Base-by-base conservation (phyloP, 1,140 invertebrate species). In the Philopotamus ludificatus region DNA sequence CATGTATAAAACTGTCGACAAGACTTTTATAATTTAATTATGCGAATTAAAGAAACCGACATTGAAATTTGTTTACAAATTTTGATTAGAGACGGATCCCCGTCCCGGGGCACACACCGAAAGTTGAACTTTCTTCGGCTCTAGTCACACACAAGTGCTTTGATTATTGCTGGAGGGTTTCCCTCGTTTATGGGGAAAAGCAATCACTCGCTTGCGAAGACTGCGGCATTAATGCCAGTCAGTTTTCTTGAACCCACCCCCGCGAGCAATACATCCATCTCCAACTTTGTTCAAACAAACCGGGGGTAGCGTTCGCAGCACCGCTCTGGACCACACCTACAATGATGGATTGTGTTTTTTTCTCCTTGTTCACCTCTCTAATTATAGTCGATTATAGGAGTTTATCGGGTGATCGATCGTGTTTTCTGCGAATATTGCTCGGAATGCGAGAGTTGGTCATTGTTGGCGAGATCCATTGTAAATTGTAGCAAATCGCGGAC, bases 211-310 rank as follows among this genome's bases (percentile, higher is more conserved):
- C 8, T 7, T 20, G 44, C 15, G 44, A 47, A 47, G 44, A 16
- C 10, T 47, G 10, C 44, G 10, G 28, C 18, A 47, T 12, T 15
- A 47, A 47, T 15, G 44, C 44, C 44, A 15, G 10, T 20, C 44
- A 15, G 44, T 47, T 20, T 34, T 34, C 4, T 34, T 4, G 4
- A 12, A 34, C 28, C 18, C 44, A 15, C 44, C 18, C 44, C 18
- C 44, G 7, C 44, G 8, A 15, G 10, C 18, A 47, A 47, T 47
- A 47, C 44, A 47, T 47, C 44, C 44, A 47, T 47, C 15, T 47
- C 18, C 44, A 47, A 47, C 44, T 47, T 47, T 47, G 15, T 16
- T 47, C 44, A 47, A 47, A 47, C 44, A 47, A 47, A 47, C 44
- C 4, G 44, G 10, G 44, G 15, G 18, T 7, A 47, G 4, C 28